Conservation (phyloP, 2,113 vertebrate genomes). For the Melanotaenia duboulayi region DNA sequence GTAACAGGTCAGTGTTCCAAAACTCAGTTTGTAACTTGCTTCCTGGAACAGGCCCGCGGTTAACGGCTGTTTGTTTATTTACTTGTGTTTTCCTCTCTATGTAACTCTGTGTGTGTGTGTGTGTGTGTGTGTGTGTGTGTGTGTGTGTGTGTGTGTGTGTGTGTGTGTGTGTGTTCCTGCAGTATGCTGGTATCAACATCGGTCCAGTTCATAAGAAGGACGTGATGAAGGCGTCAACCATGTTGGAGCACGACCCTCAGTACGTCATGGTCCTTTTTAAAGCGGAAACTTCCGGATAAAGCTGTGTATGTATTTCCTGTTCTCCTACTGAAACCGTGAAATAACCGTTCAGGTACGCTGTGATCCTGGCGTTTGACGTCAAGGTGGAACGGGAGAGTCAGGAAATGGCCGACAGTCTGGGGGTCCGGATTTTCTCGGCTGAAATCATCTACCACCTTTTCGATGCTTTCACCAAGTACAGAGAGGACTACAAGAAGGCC, state of each 20-base stretch:
- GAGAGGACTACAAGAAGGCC: slow-evolving; percentile 98
- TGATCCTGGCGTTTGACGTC: slow-evolving; percentile 96
- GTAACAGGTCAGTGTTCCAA: no score
- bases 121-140: neutral
- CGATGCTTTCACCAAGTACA: slow-evolving; percentile 97
- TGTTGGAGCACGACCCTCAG: slow-evolving; percentile 97
- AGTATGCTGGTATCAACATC: slow-evolving; percentile 99
- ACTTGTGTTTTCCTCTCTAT: no score
- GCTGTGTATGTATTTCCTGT: no score
- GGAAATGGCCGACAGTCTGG: slow-evolving; percentile 97
- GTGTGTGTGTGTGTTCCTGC: slow-evolving; percentile 22
- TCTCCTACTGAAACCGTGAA: no score
- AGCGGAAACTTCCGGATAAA: no score
- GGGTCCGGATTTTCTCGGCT: slow-evolving; percentile 95
- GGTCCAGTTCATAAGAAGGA: slow-evolving; percentile 98
- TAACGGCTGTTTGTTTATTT: no score
- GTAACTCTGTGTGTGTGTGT: no score
- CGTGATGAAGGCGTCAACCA: slow-evolving; percentile 96
- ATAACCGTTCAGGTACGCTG: slow-evolving; percentile 86
- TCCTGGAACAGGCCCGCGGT: no score
- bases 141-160: neutral
- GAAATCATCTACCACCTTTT: slow-evolving; percentile 99
- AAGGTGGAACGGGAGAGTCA: slow-evolving; percentile 96
- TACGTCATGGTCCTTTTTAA: slow-evolving; percentile 73
- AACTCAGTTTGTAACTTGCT: no score